Evolutionary conservation across 1,140 invertebrate species (phyloP).

Genomic region (Steinernema khuongi): DNA sequence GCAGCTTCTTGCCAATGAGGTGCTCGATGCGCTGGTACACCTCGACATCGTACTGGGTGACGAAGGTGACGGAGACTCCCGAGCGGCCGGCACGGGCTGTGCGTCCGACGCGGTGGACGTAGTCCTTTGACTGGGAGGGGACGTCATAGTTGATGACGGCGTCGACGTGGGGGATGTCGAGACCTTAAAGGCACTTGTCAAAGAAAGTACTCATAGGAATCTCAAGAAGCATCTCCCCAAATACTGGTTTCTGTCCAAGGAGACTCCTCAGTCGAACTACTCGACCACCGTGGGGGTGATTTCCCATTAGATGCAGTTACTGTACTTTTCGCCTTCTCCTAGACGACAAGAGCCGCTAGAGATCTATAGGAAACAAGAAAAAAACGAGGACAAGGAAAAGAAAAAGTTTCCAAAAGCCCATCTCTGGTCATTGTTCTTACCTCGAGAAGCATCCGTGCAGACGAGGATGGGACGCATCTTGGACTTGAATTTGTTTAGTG

Average conservation of each 20-base stretch:
- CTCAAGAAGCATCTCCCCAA: too few species aligned
- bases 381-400: too few species aligned
- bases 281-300: too few species aligned
- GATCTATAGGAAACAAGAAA: too few species aligned
- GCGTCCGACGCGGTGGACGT: slow-evolving; percentile 89
- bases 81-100: slow-evolving; percentile 85
- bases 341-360: too few species aligned
- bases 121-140: slow-evolving; percentile 84
- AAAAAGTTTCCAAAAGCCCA: too few species aligned
- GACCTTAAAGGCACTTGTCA: too few species aligned
- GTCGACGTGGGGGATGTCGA: slow-evolving; percentile 97
- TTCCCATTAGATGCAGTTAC: too few species aligned
- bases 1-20: slow-evolving; percentile 82
- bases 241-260: too few species aligned
- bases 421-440: slow-evolving; percentile 19
- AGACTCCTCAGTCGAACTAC: too few species aligned
- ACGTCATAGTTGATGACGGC: slow-evolving; percentile 96
- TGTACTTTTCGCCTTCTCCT: too few species aligned
- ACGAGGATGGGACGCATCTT: slow-evolving; percentile 81
- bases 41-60: slow-evolving; percentile 88
- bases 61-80: slow-evolving; percentile 69
- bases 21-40: slow-evolving; percentile 93
- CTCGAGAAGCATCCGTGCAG: slow-evolving; percentile 89
- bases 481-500: slow-evolving; percentile 84
- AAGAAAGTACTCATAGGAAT: too few species aligned